Evolutionary conservation across 2,888 invertebrate species (phyloP), one percentile per base, ranked within the genome.

Genomic region (Pantelozetes paolii): DNA sequence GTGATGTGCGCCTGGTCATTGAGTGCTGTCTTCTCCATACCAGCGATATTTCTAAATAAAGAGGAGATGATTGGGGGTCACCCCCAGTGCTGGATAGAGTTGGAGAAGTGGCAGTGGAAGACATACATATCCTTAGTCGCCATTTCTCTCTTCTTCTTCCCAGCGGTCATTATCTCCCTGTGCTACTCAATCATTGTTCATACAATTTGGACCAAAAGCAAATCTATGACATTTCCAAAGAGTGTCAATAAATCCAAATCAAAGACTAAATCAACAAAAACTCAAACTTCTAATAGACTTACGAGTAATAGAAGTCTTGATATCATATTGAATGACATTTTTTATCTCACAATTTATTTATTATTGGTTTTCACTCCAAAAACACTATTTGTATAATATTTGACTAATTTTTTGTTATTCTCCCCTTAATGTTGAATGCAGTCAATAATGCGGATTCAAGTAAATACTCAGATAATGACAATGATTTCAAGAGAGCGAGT

Each of bases 181-280:
- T 95, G 95, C 82, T 95, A 95, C 82, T 88, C 90, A 11, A 88
- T 94, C 79, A 95, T 95, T 79, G 92, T 95, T 1, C 86, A 89
- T 80, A 94, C 94, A 11, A 94, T 95, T 79, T 95, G 94, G 95
- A 89, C 90, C 6, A 92, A 92, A 81, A 57, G 67, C 73, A 73
- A 67, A 18, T n/a, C 28, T 0, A 73, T 64, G 28, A 42, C 45
- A 15, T 67, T 73, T 30, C 48, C 73, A 18, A 71, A 71, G 20
- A 48, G 15, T 1, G n/a, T 23, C 20, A 71, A 71, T 48, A 54
- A 71, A 71, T 71, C 71, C 6, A 71, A 59, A 28, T 54, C 71
- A 15, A 59, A 48, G n/a, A 71, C 3, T 20, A 57, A 72, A 30
- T 57, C 42, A 0, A 59, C 23, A 6, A 50, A 11, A 20, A 9